Base-by-base conservation (phyloP, 92 coral and sea anemone genomes). In the Palythoa grandis region DNA sequence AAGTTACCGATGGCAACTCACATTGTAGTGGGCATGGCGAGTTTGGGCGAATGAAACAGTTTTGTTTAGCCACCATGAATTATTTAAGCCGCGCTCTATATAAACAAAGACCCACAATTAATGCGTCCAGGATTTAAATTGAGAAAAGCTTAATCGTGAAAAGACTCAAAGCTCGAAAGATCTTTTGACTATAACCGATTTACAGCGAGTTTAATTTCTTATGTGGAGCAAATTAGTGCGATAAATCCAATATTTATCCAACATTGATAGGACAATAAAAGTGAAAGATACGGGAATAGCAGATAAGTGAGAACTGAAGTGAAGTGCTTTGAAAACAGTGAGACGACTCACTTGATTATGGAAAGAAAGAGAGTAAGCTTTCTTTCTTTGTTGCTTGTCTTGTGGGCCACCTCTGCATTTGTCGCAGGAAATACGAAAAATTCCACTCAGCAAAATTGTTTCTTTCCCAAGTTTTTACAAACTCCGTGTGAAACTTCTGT, bases 381-480 rank as follows among this genome's bases (percentile, higher is more conserved):
- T 43, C 39, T 66, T 35, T 12, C 23, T 3, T 35, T 80, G 5
- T 80, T 47, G n/a, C 9, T 16, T 70, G 20, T 80, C 66, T 54
- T 40, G 61, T 52, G 35, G 16, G 20, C 74, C 50, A 6, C 56
- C 56, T 14, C 47, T 39, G 20, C 60, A 23, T 23, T 15, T 23
- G 75, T 66, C 25, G 23, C 17, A 48, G 85, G 73, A 50, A 80
- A 54, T 14, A 17, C 25, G 47, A n/a, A 10, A 25, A 65, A 66
- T 23, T 47, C 85, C 66, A 4, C 17, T 65, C 63, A 66, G 47
- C 35, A 20, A 23, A 65, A 65, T 8, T 80, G 85, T 67, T 43
- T 14, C 38, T 80, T 80, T 29, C 85, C 85, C 16, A 13, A 48
- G 48, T 80, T 65, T 66, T 67, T 80, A 11, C 85, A 80, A 66